phyloP scores from a whole-genome alignment of 2,888 invertebrate genomes.

The Trichopoda pennipes region DNA sequence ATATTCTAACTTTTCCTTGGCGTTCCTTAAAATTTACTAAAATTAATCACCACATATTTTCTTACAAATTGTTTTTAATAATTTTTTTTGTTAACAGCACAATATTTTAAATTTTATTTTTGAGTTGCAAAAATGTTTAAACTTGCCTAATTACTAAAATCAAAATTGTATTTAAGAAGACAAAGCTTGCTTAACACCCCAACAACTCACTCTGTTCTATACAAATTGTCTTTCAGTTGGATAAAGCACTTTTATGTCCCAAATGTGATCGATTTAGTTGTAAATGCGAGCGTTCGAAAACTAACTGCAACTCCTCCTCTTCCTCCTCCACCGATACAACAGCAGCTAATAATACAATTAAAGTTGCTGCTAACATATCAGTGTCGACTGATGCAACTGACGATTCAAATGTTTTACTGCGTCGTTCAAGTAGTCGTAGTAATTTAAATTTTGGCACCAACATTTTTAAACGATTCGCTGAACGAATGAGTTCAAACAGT shows the following conservation, averaged over 20 bases:
- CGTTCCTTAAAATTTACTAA: neutral
- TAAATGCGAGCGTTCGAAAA: constrained; percentile 75
- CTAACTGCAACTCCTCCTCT: constrained; percentile 26
- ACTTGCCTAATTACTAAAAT: constrained; percentile 32
- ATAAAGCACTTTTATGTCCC: constrained; percentile 80
- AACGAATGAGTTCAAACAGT: constrained; percentile 76
- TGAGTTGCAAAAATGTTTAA: constrained; percentile 26
- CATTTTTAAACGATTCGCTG: constrained; percentile 80
- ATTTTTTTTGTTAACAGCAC: constrained; percentile 2
- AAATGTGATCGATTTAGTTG: constrained; percentile 81
- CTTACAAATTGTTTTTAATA: constrained; percentile 5
- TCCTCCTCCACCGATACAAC: constrained; percentile 14
- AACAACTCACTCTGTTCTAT: constrained; percentile 40
- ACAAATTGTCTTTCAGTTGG: constrained; percentile 79
- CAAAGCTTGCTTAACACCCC: neutral
- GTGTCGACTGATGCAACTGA: constrained; percentile 50
- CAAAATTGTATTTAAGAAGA: neutral
- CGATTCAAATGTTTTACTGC: constrained; percentile 58
- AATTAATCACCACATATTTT: neutral
- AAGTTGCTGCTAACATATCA: constrained; percentile 18
- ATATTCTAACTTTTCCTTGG: neutral
- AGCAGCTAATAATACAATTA: constrained; percentile 34
- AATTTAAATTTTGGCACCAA: constrained; percentile 77
- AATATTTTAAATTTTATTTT: constrained; percentile 6
- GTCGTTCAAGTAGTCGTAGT: constrained; percentile 71